Evolutionary conservation across 2,797 vertebrate species (phyloP).

Genomic region (Simalia tracyae): DNA sequence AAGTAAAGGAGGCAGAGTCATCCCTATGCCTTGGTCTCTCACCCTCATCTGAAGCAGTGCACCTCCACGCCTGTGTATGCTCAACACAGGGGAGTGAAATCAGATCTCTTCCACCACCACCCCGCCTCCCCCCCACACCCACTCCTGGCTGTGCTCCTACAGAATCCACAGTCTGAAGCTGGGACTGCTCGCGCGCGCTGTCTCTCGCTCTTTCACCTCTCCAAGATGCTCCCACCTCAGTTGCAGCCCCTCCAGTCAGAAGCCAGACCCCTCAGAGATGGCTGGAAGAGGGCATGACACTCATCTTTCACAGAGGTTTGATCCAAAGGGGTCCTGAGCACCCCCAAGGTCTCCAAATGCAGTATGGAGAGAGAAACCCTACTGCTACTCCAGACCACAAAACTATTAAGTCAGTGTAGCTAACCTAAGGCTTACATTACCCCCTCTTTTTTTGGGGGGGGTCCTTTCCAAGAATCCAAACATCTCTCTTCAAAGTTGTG

Average conservation of each 20-base stretch:
- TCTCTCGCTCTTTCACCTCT: slow-evolving; percentile 75
- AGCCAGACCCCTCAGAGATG: slow-evolving; percentile 89
- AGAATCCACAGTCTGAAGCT: slow-evolving; percentile 33
- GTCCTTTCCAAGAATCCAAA: slow-evolving; percentile 19
- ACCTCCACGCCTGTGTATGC: slow-evolving; percentile 85
- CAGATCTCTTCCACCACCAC: slow-evolving; percentile 66
- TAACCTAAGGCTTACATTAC: slow-evolving; percentile 77
- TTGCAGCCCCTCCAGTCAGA: slow-evolving; percentile 80
- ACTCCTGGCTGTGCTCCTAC: background rate
- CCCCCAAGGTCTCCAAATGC: slow-evolving; percentile 86
- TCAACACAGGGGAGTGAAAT: slow-evolving; percentile 86
- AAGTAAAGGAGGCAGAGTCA: slow-evolving; percentile 83
- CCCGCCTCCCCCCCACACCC: background rate
- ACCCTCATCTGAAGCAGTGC: slow-evolving; percentile 82
- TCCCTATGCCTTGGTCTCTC: slow-evolving; percentile 76
- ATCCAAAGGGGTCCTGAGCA: slow-evolving; percentile 91
- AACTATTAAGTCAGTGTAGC: slow-evolving; percentile 88
- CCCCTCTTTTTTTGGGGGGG: background rate
- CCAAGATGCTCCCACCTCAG: slow-evolving; percentile 78
- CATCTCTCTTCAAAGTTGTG: background rate
- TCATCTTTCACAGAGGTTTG: slow-evolving; percentile 95
- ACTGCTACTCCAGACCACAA: slow-evolving; percentile 76
- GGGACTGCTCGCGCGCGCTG: background rate
- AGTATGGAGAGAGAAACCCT: slow-evolving; percentile 77
- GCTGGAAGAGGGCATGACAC: slow-evolving; percentile 87